Conservation (phyloP, 2,113 vertebrate genomes). For the Petrocephalus microphthalmus region DNA sequence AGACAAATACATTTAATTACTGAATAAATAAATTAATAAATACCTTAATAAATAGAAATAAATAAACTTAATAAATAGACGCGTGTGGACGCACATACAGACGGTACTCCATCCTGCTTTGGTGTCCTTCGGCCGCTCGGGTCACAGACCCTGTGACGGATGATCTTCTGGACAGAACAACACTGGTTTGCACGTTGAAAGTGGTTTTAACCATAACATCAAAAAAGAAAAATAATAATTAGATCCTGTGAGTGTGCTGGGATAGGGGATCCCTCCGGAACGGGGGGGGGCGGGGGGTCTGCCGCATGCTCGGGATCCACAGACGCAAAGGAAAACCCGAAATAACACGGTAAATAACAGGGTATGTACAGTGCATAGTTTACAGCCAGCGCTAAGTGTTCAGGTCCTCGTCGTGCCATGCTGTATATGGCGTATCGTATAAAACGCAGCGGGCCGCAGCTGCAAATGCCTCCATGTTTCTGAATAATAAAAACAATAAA, state of each 20-base stretch:
- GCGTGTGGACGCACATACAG: neutral
- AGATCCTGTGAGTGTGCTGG: neutral
- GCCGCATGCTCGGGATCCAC: constrained; percentile 52
- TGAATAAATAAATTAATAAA: constrained; percentile 31
- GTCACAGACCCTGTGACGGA: neutral
- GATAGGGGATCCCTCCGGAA: constrained; percentile 24
- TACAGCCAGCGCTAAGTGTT: constrained; percentile 59
- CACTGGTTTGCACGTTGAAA: neutral
- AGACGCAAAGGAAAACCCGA: constrained; percentile 32
- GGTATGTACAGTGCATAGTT: constrained; percentile 74
- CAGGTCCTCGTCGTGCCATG: constrained; percentile 50
- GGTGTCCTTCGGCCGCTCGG: neutral
- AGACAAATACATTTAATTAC: constrained; percentile 26
- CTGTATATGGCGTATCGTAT: constrained; percentile 47
- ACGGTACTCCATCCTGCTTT: neutral
- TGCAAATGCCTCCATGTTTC: neutral
- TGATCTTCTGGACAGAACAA: neutral
- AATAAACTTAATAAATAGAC: constrained; percentile 51
- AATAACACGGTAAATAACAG: constrained; percentile 35
- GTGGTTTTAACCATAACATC: neutral
- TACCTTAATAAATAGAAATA: constrained; percentile 43
- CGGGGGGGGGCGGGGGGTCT: constrained; percentile 16
- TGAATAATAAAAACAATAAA: constrained; percentile 20
- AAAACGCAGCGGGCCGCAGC: constrained; percentile 24
- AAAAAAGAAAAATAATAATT: neutral